A percentile compares a stretch with the other conserved stretches of the same genome.
These are phyloP conservation scores for Botia almorhae DNA, from an alignment of 2,797 vertebrate species.

Conservation along the genomic window DNA sequence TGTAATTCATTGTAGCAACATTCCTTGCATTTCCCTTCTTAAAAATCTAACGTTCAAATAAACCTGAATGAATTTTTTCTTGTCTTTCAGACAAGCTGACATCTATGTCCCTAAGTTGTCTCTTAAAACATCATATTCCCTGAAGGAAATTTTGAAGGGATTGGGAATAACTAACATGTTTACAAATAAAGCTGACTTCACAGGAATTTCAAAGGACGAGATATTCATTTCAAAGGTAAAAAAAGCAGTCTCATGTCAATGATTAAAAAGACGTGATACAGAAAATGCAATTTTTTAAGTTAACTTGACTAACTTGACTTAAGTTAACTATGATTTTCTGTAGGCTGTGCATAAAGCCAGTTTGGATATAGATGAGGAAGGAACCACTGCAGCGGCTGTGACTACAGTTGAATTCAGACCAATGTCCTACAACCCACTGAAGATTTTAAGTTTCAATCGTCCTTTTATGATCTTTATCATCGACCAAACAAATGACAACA, in stretches of 20 bases:
- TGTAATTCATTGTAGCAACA: background rate
- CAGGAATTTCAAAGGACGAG: constrained; percentile 68
- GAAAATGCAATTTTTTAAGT: background rate
- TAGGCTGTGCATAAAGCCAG: constrained; percentile 85
- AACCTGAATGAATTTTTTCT: background rate
- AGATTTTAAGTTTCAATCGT: constrained; percentile 77
- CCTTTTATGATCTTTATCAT: constrained; percentile 86
- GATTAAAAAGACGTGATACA: background rate
- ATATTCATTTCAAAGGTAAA: constrained; percentile 73
- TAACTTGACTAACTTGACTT: too few species aligned
- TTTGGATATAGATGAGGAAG: constrained; percentile 86
- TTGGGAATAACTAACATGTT: constrained; percentile 81
- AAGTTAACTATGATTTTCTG: constrained; percentile 24
- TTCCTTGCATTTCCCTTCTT: background rate
- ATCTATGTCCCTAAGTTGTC: constrained; percentile 78
- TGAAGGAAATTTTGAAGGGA: constrained; percentile 68
- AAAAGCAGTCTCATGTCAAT: background rate
- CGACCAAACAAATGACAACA: constrained; percentile 74
- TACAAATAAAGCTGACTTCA: constrained; percentile 67
- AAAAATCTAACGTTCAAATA: background rate
- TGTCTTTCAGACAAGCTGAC: constrained; percentile 53
- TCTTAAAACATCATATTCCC: constrained; percentile 71
- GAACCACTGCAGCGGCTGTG: constrained; percentile 78
- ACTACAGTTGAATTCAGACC: constrained; percentile 66
- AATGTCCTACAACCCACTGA: constrained; percentile 59